Evolutionary conservation across 2,888 invertebrate species (phyloP), one percentile per base, ranked within the genome.

Genomic region (Orchestes rusci): DNA sequence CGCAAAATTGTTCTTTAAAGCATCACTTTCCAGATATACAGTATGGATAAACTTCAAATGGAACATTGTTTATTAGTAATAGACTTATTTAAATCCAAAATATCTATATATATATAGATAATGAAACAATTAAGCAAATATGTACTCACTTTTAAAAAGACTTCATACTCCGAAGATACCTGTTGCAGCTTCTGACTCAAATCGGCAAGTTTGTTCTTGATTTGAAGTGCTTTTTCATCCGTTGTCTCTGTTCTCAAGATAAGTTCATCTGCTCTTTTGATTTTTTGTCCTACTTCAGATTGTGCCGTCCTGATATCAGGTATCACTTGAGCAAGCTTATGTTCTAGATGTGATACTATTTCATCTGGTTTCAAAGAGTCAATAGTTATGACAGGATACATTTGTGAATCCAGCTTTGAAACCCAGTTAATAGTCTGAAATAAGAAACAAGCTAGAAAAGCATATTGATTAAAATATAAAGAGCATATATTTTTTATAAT

Each of bases 311-410:
- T 74, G 28, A 82, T 71, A 58, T 82, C 80, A 23, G 75, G 73
- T 45, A 76, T 60, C 37, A 80, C 75, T 13, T 70, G 67, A 32
- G 69, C 62, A 32, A 76, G 68, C 59, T 79, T 79, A 36, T 72
- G 71, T 53, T 76, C 73, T 5, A 82, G 70, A 58, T 75, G 74
- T 19, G 68, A 62, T 23, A 74, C 66, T 51, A 83, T 69, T 34
- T 73, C 73, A 50, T 69, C 70, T 10, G 81, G 75, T 53, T 75
- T 73, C 32, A 74, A 72, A 3, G 80, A 74, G 46, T 74, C 71
- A 12, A 77, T 75, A 35, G 77, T 80, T 53, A 87, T 77, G 35
- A 84, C 75, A 16, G 87, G 86, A 72, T 85, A 87, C 45, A 87
- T 68, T 59, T 84, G 82, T 35, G 76, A 74, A 60, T 84, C 81